Percentiles rank a stretch among this genome's conserved stretches.
These are phyloP conservation scores for Onychomys arenicola DNA, from an alignment of 2,797 vertebrate genomes.

Conservation along the genomic window DNA sequence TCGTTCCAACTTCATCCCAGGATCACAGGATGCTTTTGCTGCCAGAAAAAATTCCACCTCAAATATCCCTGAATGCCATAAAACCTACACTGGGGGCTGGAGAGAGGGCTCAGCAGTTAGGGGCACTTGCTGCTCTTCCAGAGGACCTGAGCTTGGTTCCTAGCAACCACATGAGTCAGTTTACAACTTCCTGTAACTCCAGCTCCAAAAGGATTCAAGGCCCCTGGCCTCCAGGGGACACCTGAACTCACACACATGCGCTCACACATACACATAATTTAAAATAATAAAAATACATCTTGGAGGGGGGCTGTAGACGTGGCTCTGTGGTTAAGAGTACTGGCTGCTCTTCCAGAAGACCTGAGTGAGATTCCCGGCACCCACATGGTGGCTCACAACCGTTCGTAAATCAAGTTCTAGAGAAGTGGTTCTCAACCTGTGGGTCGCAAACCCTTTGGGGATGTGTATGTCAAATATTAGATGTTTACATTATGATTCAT, in stretches of 20 bases:
- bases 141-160: not conserved
- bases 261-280: not conserved
- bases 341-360: not conserved
- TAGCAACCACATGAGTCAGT: not conserved
- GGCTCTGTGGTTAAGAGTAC: not conserved
- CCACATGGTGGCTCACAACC: not conserved
- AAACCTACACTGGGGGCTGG: not conserved
- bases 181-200: not conserved
- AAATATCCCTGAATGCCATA: not conserved
- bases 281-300: not conserved
- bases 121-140: not conserved
- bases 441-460: no score
- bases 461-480: no score
- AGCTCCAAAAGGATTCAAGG: not conserved
- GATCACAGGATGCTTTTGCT: not conserved
- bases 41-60: not conserved
- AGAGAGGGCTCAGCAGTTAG: not conserved
- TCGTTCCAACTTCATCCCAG: not conserved
- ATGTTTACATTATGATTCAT: no score
- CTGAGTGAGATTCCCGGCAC: not conserved
- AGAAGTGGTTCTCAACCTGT: no score
- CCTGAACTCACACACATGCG: not conserved
- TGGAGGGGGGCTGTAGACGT: not conserved
- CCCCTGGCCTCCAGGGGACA: not conserved
- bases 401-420: not conserved